Evolutionary conservation across 2,797 vertebrate species (phyloP), one percentile per base, ranked within the genome.

Genomic region (Paguma larvata): DNA sequence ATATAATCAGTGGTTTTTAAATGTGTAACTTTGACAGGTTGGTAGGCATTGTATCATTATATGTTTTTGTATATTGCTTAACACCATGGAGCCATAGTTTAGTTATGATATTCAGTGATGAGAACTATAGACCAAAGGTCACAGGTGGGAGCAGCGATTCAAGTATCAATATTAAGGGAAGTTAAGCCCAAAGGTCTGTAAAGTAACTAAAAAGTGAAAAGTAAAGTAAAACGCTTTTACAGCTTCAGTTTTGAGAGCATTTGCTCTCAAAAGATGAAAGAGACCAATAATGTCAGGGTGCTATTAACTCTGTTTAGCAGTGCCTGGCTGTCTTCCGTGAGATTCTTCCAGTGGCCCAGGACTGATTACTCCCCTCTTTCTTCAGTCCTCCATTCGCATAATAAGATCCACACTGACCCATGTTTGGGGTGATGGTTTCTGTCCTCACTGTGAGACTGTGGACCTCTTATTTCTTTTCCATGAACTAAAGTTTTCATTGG

Each of bases 401-500:
- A 18, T 93, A 79, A 92, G 78, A 41, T 32, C 67, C 63, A 27
- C 34, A 59, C 4, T 25, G 48, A 75, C 41, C 82, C 51, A 1
- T 59, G 10, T 80, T 59, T 82, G 77, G 15, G 59, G 16, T 65
- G 75, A 77, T 84, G 93, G 59, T 91, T 92, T 95, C 85, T 75
- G 67, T 94, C 12, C 16, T 93, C 30, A 44, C 14, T 73, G 53
- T 85, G 89, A 97, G 87, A 65, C 2, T 83, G 25, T 87, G 88
- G 63, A 88, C 38, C 94, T 91, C 18, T 63, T 89, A 25, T 23
- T 34, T 72, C 96, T 65, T 87, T 93, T 94, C 87, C 89, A 92
- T 92, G 48, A 93, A 97, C 25, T 93, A 30, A 80, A 83, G 32
- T 93, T 97, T 96, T 89, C 82, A 51, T 83, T 97, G 97, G 89